Percentiles rank a stretch among this genome's conserved stretches.
phyloP scores from a whole-genome alignment of 2,888 invertebrate genomes.

The Reticulitermes lucifugus region DNA sequence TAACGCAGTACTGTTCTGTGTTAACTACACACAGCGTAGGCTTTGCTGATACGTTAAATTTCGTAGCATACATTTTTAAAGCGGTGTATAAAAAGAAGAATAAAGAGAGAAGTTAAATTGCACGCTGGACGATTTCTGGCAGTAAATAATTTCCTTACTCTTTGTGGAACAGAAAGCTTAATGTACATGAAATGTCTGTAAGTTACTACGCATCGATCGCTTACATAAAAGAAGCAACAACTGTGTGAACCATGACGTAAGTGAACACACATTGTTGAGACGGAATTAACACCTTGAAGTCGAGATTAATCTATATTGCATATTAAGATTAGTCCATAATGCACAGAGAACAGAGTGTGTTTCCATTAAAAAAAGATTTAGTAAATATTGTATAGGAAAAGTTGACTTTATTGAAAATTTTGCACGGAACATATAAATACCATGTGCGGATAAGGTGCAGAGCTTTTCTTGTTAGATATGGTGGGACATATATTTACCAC shows the following conservation, averaged over 20 bases:
- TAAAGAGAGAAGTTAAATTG: not conserved
- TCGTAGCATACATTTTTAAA: slow-evolving; percentile 13
- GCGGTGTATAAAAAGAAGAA: not conserved
- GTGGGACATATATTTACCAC: no score
- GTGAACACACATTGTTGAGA: not conserved
- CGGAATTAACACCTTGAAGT: not conserved
- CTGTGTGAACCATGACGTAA: not conserved
- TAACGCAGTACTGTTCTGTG: not conserved
- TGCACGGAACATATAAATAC: no score
- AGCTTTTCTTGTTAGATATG: no score
- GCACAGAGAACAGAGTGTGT: no score
- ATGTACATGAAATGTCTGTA: not conserved
- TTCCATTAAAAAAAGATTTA: no score
- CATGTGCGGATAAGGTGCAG: no score
- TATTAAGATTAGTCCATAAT: no score
- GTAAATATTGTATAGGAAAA: no score
- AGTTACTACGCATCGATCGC: not conserved
- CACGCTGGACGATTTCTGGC: not conserved
- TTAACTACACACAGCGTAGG: slow-evolving; percentile 8
- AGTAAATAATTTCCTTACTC: not conserved
- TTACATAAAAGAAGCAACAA: not conserved
- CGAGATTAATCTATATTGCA: no score
- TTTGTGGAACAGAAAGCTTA: not conserved
- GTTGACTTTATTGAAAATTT: no score
- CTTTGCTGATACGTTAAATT: slow-evolving; percentile 18